Evolutionary conservation across 1,140 invertebrate genomes (phyloP).

Genomic region (Pseudomyrmex concolor): DNA sequence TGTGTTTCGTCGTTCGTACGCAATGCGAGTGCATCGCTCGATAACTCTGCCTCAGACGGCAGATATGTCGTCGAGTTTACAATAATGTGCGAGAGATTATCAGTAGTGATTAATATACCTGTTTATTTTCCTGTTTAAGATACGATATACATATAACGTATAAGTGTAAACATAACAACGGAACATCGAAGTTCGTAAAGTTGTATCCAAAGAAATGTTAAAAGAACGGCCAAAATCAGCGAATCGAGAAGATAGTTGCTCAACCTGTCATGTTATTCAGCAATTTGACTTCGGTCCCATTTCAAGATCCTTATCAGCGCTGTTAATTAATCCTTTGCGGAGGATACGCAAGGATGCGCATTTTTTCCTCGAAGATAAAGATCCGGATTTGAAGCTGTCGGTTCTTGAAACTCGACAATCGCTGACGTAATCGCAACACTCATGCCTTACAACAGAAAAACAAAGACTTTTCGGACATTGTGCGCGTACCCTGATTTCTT

Average conservation of each 20-base stretch:
- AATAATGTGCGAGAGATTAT: constrained; percentile 6
- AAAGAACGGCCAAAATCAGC: background rate
- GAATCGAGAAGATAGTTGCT: constrained; percentile 27
- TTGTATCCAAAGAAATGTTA: background rate
- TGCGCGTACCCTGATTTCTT: background rate
- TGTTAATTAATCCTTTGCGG: constrained; percentile 76
- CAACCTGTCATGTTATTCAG: constrained; percentile 29
- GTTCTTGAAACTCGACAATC: constrained; percentile 66
- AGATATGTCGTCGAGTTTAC: background rate
- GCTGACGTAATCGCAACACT: constrained; percentile 53
- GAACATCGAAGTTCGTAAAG: too few relatives aligned
- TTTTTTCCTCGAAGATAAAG: constrained; percentile 64
- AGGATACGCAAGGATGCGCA: constrained; percentile 68
- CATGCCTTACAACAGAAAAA: constrained; percentile 4
- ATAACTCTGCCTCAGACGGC: constrained; percentile 12
- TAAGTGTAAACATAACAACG: background rate
- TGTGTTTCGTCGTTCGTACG: constrained; percentile 29
- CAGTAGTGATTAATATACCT: constrained; percentile 1
- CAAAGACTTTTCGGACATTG: constrained; percentile 7
- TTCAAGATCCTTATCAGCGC: constrained; percentile 71
- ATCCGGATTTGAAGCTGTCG: constrained; percentile 73
- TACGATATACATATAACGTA: background rate
- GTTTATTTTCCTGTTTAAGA: constrained; percentile 32
- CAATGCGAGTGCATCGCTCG: constrained; percentile 8
- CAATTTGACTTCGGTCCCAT: constrained; percentile 63